phyloP scores from a whole-genome alignment of 2,888 invertebrate genomes.

The Trimorus sp. region DNA sequence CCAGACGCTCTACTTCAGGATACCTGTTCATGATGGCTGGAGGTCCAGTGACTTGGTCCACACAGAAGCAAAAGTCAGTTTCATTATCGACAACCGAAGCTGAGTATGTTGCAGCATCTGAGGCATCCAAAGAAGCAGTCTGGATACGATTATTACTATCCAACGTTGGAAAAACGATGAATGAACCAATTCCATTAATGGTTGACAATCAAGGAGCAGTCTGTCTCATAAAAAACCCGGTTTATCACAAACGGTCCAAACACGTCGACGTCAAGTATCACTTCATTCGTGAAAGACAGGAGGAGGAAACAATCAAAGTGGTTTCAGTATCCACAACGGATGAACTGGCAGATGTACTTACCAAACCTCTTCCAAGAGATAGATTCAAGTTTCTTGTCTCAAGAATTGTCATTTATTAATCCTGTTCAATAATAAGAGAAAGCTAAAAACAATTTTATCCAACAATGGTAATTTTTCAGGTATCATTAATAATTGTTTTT shows the following conservation, averaged over 20 bases:
- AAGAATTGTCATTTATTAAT: too few species aligned
- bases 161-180: conserved; percentile 18
- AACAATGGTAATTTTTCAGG: not conserved
- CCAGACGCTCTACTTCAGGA: conserved; percentile 14
- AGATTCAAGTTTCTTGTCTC: conserved; percentile 3
- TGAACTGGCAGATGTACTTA: conserved; percentile 13
- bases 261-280: conserved; percentile 40
- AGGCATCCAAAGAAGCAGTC: conserved; percentile 22
- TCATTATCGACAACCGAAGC: conserved; percentile 24
- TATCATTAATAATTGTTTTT: not conserved
- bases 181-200: not conserved
- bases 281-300: conserved; percentile 31
- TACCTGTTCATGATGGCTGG: conserved; percentile 4
- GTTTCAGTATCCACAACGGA: not conserved
- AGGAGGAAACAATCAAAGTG: conserved; percentile 4
- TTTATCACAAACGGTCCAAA: conserved; percentile 45
- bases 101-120: conserved; percentile 24
- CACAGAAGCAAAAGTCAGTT: conserved; percentile 20
- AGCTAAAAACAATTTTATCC: too few species aligned
- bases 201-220: conserved; percentile 49
- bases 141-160: conserved; percentile 31
- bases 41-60: conserved; percentile 18
- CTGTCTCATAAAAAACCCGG: conserved; percentile 29
- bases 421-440: too few species aligned
- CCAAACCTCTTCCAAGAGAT: conserved; percentile 20